Conservation (phyloP, 2,113 vertebrate genomes). For the Chelonoidis abingdonii region DNA sequence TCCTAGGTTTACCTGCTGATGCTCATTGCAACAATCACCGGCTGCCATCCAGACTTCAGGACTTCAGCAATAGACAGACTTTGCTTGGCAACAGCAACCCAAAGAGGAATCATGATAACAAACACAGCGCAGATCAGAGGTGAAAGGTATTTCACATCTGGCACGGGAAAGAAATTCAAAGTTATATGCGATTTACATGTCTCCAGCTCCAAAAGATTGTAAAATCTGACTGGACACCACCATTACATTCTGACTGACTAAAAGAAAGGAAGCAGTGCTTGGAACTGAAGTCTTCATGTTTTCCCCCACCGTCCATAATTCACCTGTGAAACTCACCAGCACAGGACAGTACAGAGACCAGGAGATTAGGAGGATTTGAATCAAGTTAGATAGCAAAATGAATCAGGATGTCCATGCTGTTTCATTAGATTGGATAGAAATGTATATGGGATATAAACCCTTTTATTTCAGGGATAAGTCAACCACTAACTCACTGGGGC, state of each 20-base stretch:
- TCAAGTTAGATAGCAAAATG: neutral
- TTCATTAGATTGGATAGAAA: constrained; percentile 20
- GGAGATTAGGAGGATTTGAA: constrained; percentile 40
- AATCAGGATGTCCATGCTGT: neutral
- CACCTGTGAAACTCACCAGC: constrained; percentile 39
- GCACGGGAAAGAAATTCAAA: constrained; percentile 4
- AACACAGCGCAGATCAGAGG: constrained; percentile 86
- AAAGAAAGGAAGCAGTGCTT: constrained; percentile 7
- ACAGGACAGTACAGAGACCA: neutral
- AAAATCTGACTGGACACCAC: neutral
- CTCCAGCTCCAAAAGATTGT: neutral
- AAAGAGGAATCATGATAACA: constrained; percentile 88
- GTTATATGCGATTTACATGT: neutral
- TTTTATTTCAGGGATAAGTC: constrained; percentile 25
- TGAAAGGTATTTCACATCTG: constrained; percentile 88
- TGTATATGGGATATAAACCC: neutral
- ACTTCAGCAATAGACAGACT: constrained; percentile 87
- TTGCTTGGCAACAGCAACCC: constrained; percentile 86
- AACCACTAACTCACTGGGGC: neutral
- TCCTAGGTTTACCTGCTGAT: constrained; percentile 89
- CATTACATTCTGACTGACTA: neutral
- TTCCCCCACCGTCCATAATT: neutral
- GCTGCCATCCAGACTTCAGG: constrained; percentile 92
- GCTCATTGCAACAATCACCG: constrained; percentile 94
- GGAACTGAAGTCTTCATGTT: neutral